Conservation (phyloP, 2,888 invertebrate species). For the Busseola fusca region DNA sequence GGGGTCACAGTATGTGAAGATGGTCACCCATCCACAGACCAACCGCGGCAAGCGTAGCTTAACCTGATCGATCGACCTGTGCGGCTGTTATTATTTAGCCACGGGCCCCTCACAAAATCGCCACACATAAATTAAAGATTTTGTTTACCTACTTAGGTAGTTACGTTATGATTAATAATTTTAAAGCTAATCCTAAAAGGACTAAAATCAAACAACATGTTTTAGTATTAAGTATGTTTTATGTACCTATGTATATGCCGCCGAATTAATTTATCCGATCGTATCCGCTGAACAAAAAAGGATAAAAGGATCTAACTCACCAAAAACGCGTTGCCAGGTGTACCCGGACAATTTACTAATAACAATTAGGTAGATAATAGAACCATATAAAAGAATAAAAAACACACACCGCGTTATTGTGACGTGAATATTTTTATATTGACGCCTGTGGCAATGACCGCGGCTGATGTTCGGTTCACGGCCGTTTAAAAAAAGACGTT, state of each 20-base stretch:
- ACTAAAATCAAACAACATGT: slow-evolving; percentile 1
- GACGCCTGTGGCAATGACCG: slow-evolving; percentile 87
- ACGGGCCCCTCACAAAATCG: too few relatives aligned
- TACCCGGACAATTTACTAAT: slow-evolving; percentile 43
- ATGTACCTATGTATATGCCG: background rate
- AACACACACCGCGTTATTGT: slow-evolving; percentile 71
- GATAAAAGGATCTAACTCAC: slow-evolving; percentile 3
- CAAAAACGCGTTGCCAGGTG: slow-evolving; percentile 26
- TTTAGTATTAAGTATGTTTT: background rate
- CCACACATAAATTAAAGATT: background rate
- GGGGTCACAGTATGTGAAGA: too few relatives aligned
- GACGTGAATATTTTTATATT: slow-evolving; percentile 84
- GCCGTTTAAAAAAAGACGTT: slow-evolving; percentile 82
- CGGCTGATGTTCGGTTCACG: slow-evolving; percentile 82
- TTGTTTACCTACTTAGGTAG: background rate
- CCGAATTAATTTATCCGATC: background rate
- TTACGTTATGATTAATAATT: background rate
- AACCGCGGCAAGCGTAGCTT: too few relatives aligned
- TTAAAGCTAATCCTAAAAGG: background rate
- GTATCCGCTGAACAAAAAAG: slow-evolving; percentile 2
- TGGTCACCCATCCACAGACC: too few relatives aligned
- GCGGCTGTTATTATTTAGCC: too few relatives aligned
- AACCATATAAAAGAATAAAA: slow-evolving; percentile 52
- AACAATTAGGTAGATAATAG: slow-evolving; percentile 53
- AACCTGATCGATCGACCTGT: too few relatives aligned